Evolutionary conservation across 1,140 invertebrate genomes (phyloP).

Genomic region (Trichonephila inaurata): DNA sequence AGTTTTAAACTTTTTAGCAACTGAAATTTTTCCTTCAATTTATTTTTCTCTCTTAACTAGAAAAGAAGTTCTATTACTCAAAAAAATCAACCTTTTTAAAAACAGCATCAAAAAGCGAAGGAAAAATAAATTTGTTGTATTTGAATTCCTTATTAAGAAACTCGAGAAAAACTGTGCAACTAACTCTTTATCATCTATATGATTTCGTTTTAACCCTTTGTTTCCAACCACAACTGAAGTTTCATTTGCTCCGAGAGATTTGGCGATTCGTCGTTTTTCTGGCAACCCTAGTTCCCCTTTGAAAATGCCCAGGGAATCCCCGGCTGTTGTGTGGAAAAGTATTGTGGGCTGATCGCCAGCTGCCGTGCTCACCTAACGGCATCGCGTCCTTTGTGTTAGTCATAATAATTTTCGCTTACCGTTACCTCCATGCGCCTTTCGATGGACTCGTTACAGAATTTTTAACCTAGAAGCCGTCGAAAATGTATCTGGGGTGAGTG

Average conservation of each 20-base stretch:
- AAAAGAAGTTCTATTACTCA: too few species aligned
- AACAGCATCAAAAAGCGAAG: too few species aligned
- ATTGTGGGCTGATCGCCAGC: constrained; percentile 1
- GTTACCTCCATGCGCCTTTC: background rate
- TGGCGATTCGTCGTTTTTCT: background rate
- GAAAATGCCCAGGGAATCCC: background rate
- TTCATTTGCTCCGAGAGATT: background rate
- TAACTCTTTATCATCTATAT: too few species aligned
- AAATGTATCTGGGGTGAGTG: constrained; percentile 13
- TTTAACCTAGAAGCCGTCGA: background rate
- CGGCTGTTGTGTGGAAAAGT: constrained; percentile 5
- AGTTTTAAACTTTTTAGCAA: too few species aligned
- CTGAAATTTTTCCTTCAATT: too few species aligned
- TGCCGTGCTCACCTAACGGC: background rate
- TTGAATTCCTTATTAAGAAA: too few species aligned
- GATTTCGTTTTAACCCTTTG: background rate
- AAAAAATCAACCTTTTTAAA: too few species aligned
- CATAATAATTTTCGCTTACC: constrained; percentile 33
- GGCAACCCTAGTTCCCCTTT: constrained; percentile 16
- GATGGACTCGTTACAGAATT: background rate
- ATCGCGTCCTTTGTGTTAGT: constrained; percentile 36
- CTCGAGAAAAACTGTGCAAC: too few species aligned
- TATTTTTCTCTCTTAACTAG: too few species aligned
- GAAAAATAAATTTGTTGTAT: too few species aligned
- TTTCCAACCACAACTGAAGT: background rate